A percentile compares a stretch with the other conserved stretches of the same genome.
These are phyloP conservation scores for Rapana venosa DNA, from an alignment of 2,888 invertebrate species.

Conservation along the genomic window DNA sequence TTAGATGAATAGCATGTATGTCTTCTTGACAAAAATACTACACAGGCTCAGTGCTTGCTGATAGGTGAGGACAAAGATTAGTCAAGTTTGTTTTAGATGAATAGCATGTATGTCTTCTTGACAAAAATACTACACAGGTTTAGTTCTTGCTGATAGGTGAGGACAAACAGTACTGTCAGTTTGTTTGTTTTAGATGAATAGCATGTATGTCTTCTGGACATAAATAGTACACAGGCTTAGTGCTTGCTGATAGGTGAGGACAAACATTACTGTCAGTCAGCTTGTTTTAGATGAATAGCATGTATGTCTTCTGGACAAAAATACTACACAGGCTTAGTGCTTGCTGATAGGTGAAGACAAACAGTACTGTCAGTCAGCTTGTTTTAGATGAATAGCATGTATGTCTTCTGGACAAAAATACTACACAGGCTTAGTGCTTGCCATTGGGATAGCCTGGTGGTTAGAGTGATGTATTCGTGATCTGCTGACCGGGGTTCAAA, in stretches of 20 bases:
- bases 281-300: too few relatives aligned
- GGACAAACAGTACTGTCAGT: too few relatives aligned
- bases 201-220: background rate
- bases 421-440: background rate
- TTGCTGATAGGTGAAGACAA: too few relatives aligned
- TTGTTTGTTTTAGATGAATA: too few relatives aligned
- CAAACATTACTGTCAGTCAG: too few relatives aligned
- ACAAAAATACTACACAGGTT: background rate
- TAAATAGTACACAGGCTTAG: background rate
- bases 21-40: background rate
- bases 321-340: background rate
- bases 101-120: background rate
- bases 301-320: background rate
- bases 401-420: background rate
- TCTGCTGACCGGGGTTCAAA: too few relatives aligned
- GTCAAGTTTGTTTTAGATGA: background rate
- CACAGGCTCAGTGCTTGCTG: background rate
- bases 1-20: too few relatives aligned
- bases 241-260: too few relatives aligned
- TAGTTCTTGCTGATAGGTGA: too few relatives aligned
- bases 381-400: background rate
- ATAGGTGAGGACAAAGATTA: slow-evolving; percentile 82
- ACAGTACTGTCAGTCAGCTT: background rate
- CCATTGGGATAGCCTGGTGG: slow-evolving; percentile 86
- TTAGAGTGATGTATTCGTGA: too few relatives aligned